Conservation (phyloP, 2,888 invertebrate species). For the Priocnemis perturbator region DNA sequence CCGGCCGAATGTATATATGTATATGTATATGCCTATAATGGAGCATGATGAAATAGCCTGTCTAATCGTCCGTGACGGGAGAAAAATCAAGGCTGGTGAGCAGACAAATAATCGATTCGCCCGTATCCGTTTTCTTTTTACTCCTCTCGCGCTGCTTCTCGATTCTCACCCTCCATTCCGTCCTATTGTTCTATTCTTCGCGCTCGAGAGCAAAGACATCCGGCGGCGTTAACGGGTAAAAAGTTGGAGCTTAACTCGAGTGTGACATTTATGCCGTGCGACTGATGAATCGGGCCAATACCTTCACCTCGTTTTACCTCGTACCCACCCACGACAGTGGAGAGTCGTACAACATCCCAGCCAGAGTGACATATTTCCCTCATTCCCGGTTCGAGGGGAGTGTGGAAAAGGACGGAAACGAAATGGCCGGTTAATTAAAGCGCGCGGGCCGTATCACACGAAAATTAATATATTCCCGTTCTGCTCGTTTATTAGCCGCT, state of each 20-base stretch:
- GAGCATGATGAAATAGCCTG: constrained; percentile 33
- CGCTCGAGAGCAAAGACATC: constrained; percentile 6
- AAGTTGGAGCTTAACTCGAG: too few species aligned
- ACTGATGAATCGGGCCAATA: too few species aligned
- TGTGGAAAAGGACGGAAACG: constrained; percentile 3
- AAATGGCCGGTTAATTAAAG: too few species aligned
- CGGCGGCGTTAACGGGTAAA: too few species aligned
- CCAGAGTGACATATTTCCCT: constrained; percentile 1
- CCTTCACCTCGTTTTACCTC: too few species aligned
- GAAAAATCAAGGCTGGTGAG: constrained; percentile 36
- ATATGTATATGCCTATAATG: too few species aligned
- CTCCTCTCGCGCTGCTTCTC: constrained; percentile 25
- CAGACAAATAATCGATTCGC: constrained; percentile 38
- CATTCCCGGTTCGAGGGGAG: background rate
- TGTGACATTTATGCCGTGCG: too few species aligned
- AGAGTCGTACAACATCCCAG: too few species aligned
- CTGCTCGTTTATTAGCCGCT: background rate
- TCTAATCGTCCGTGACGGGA: constrained; percentile 42
- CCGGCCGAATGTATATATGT: too few species aligned
- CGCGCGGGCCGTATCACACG: too few species aligned
- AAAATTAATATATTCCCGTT: too few species aligned
- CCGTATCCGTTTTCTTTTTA: constrained; percentile 36
- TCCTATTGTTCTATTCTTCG: constrained; percentile 17
- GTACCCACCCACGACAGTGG: too few species aligned
- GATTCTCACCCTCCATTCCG: constrained; percentile 13